Evolutionary conservation across 2,797 vertebrate species (phyloP).

Genomic region (Pitangus sulphuratus): DNA sequence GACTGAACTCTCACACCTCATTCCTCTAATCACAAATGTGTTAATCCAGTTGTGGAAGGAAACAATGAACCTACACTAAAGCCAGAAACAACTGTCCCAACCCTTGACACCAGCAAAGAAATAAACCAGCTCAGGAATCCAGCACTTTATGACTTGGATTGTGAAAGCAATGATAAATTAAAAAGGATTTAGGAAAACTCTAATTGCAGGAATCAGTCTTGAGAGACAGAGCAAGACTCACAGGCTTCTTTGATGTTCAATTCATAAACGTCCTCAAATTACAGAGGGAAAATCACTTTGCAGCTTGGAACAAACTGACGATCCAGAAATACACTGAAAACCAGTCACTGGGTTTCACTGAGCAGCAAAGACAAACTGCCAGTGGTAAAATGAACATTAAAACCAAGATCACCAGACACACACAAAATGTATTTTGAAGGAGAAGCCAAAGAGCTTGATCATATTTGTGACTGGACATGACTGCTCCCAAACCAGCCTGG

Average conservation of each 20-base stretch:
- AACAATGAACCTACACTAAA: background rate
- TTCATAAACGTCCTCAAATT: constrained; percentile 69
- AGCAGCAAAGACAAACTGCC: constrained; percentile 58
- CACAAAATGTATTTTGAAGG: background rate
- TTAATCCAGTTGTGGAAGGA: background rate
- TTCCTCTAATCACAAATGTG: background rate
- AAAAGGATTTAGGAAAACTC: constrained; percentile 66
- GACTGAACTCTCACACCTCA: background rate
- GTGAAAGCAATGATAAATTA: constrained; percentile 57
- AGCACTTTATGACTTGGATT: constrained; percentile 32
- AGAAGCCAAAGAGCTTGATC: background rate
- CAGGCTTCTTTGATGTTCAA: constrained; percentile 68
- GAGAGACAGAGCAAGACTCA: constrained; percentile 52
- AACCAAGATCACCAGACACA: background rate
- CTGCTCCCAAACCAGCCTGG: background rate
- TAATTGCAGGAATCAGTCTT: constrained; percentile 64
- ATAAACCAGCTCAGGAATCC: background rate
- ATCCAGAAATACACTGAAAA: constrained; percentile 52
- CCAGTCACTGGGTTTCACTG: background rate
- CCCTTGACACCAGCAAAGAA: background rate
- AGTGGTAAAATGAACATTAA: constrained; percentile 40
- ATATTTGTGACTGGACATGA: background rate
- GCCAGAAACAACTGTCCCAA: background rate
- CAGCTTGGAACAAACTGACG: constrained; percentile 61
- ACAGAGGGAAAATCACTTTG: constrained; percentile 71